Conservation (phyloP, 2,113 vertebrate genomes). For the Camelus dromedarius region DNA sequence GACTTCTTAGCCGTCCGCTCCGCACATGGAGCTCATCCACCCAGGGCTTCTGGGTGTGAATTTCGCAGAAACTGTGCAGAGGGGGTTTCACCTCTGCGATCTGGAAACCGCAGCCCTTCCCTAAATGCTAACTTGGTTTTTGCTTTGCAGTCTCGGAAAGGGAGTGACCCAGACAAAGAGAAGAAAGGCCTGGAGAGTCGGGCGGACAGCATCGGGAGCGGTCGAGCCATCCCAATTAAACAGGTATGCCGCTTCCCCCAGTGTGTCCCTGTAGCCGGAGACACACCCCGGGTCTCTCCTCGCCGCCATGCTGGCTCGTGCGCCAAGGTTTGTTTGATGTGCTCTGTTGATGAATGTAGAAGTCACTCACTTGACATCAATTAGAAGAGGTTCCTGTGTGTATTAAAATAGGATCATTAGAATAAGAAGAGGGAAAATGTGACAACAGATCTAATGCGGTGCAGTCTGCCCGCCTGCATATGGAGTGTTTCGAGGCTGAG, state of each 20-base stretch:
- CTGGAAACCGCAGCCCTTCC: constrained; percentile 29
- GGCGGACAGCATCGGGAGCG: constrained; percentile 99
- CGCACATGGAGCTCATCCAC: rapidly evolving
- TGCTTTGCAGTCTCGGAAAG: constrained; percentile 96
- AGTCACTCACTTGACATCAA: constrained; percentile 99
- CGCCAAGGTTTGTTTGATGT: constrained; percentile 87
- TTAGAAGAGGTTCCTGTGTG: constrained; percentile 95
- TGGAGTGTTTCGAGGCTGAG: constrained; percentile 87
- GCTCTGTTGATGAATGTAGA: constrained; percentile 92
- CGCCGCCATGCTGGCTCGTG: constrained; percentile 8
- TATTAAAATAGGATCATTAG: constrained; percentile 97
- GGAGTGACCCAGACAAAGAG: constrained; percentile 98
- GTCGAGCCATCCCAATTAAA: constrained; percentile 99
- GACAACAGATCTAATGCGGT: constrained; percentile 93
- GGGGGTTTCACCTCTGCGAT: rapidly evolving
- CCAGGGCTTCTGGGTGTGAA: not conserved
- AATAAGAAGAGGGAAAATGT: constrained; percentile 92
- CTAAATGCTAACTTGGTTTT: constrained; percentile 86
- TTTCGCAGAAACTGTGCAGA: rapidly evolving
- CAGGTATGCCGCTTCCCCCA: constrained; percentile 90
- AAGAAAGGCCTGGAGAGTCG: constrained; percentile 97
- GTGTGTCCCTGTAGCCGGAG: constrained; percentile 78
- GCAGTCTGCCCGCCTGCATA: constrained; percentile 90
- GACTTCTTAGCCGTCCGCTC: rapidly evolving
- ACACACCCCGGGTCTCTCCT: constrained; percentile 81